phyloP scores from a whole-genome alignment of 35 echinoderm and acorn worm species.

The Anneissia japonica region DNA sequence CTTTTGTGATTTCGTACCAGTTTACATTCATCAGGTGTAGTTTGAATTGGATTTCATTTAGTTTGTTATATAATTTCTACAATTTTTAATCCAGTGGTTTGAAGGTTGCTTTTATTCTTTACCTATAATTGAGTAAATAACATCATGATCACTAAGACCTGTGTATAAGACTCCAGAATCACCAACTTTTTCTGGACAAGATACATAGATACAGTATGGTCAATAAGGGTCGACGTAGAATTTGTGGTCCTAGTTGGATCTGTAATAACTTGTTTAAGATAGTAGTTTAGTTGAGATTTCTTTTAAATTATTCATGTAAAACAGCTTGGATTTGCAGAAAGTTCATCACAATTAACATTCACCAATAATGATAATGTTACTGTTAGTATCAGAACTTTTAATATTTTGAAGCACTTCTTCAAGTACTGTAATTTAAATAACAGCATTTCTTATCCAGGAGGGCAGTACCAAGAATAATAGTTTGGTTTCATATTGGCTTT shows the following conservation, averaged over 20 bases:
- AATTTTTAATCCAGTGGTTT: not conserved
- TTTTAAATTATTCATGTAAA: no score
- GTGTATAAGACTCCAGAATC: not conserved
- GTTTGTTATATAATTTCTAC: not conserved
- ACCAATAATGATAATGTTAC: no score
- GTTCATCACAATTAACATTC: no score
- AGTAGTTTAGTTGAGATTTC: no score
- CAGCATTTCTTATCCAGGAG: no score
- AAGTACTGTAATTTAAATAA: no score
- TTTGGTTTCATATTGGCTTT: no score
- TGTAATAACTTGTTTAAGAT: no score
- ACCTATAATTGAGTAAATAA: not conserved
- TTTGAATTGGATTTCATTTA: not conserved
- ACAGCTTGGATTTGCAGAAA: no score
- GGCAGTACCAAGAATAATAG: no score
- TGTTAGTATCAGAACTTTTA: no score
- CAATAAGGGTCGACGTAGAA: not conserved
- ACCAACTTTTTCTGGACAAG: not conserved
- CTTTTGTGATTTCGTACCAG: not conserved
- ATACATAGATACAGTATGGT: not conserved
- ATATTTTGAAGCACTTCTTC: no score
- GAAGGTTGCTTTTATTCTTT: not conserved
- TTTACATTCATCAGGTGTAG: not conserved
- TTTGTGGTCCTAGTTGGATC: not conserved
- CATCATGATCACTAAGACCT: not conserved